Evolutionary conservation across 2,113 vertebrate species (phyloP).

Genomic region (Centropus unirufus): DNA sequence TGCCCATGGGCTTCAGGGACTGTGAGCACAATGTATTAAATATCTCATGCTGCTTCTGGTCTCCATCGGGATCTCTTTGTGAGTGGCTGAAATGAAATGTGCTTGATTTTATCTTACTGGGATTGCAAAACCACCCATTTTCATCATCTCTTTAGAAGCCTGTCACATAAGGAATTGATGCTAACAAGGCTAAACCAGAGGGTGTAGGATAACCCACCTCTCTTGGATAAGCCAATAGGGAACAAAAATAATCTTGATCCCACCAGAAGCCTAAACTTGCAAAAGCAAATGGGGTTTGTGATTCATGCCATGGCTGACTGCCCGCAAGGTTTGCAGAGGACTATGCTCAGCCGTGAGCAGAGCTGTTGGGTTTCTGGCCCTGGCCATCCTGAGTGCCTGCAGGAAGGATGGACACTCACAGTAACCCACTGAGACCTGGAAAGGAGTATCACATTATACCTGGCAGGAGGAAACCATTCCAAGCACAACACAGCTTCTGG

Average conservation of each 20-base stretch:
- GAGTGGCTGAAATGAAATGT: not conserved
- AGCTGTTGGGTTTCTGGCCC: not conserved
- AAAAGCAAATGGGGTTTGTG: not conserved
- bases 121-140: not conserved
- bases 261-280: not conserved
- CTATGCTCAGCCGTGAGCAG: not conserved
- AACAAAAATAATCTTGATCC: not conserved
- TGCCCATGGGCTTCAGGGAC: not conserved
- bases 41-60: not conserved
- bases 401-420: constrained; percentile 18
- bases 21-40: not conserved
- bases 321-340: not conserved
- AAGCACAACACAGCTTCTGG: constrained; percentile 35
- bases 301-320: not conserved
- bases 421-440: not conserved
- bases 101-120: not conserved
- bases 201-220: not conserved
- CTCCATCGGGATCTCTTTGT: not conserved
- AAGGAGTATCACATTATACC: not conserved
- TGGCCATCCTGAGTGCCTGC: not conserved
- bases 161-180: not conserved
- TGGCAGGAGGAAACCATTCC: constrained; percentile 10
- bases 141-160: not conserved
- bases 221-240: constrained; percentile 2
- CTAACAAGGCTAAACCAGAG: not conserved